Evolutionary conservation across 2,113 vertebrate species (phyloP).

Genomic region (Pipra filicauda): DNA sequence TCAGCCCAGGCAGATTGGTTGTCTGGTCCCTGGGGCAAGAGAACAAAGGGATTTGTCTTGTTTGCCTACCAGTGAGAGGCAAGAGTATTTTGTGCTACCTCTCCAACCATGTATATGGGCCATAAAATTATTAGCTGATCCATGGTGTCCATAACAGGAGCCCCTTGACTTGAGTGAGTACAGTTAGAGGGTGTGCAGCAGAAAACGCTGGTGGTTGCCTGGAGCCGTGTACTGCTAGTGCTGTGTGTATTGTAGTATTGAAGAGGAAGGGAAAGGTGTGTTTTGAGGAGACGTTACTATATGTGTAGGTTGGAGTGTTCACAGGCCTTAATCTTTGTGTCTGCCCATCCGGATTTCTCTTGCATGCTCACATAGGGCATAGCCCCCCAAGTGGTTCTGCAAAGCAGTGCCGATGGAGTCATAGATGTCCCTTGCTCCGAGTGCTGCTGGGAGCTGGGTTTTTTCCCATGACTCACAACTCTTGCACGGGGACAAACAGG

Average conservation of each 20-base stretch:
- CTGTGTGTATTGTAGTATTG: neutral
- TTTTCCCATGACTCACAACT: fast-evolving
- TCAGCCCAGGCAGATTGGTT: neutral
- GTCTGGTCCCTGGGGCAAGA: neutral
- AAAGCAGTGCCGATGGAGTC: neutral
- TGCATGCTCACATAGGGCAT: fast-evolving
- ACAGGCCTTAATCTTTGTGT: neutral
- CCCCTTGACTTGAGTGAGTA: neutral
- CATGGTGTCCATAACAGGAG: neutral
- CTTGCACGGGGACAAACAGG: neutral
- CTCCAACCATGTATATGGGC: fast-evolving
- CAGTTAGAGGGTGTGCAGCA: fast-evolving
- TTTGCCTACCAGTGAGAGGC: neutral
- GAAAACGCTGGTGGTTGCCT: neutral
- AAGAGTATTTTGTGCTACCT: neutral
- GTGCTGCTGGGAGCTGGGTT: fast-evolving
- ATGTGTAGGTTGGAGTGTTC: neutral
- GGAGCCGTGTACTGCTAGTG: neutral
- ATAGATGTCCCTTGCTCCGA: neutral
- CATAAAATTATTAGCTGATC: neutral
- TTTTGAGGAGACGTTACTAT: neutral
- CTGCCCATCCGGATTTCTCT: neutral
- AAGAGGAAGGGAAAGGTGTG: neutral
- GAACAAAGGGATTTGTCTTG: neutral
- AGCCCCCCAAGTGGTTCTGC: neutral